Conservation (phyloP, 2,113 vertebrate genomes). For the Bubo blakistoni region DNA sequence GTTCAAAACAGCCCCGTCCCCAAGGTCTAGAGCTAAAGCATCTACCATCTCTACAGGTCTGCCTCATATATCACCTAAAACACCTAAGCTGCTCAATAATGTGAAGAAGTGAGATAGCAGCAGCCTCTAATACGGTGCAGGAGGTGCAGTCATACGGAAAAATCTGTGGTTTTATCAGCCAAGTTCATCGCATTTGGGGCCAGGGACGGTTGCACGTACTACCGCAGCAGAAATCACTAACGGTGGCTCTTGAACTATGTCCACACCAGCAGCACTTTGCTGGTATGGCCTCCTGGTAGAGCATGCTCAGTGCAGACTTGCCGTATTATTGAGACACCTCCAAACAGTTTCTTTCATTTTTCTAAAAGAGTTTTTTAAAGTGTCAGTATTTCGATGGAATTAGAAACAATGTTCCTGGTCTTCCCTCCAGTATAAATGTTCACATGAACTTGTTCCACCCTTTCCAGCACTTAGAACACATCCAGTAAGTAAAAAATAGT, state of each 20-base stretch:
- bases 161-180: background rate
- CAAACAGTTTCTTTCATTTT: background rate
- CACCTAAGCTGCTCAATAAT: background rate
- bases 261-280: background rate
- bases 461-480: background rate
- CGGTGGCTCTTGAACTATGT: rapidly evolving
- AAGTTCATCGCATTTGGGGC: background rate
- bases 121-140: too few relatives aligned
- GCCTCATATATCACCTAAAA: background rate
- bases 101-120: background rate
- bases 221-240: rapidly evolving
- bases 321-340: background rate
- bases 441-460: background rate
- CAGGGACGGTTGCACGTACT: background rate
- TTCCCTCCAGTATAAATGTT: background rate
- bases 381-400: background rate
- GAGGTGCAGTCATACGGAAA: background rate
- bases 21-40: background rate
- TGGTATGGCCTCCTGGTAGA: background rate
- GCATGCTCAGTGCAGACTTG: background rate
- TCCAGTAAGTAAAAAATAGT: background rate
- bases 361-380: background rate
- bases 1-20: background rate
- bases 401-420: background rate
- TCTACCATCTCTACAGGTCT: background rate